phyloP scores from a whole-genome alignment of 2,888 invertebrate species.

The Drosophila macrospina region DNA sequence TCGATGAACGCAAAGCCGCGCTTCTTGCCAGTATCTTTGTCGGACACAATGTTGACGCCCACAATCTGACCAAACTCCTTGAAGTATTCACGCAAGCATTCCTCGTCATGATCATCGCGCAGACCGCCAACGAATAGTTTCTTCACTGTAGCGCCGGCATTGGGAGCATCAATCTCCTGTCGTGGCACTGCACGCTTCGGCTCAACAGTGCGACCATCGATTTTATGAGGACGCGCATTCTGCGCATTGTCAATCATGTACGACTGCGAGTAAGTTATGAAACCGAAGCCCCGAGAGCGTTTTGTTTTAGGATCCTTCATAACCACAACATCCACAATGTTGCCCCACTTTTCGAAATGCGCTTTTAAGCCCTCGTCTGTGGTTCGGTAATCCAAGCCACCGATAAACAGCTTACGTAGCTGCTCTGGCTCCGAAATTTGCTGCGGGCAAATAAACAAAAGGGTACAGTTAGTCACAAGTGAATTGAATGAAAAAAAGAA shows the following conservation, averaged over 20 bases:
- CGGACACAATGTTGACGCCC: slow-evolving; percentile 95
- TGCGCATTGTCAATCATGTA: slow-evolving; percentile 99
- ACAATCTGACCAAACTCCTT: slow-evolving; percentile 92
- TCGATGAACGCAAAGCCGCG: slow-evolving; percentile 98
- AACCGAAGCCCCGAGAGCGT: slow-evolving; percentile 98
- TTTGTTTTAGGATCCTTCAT: slow-evolving; percentile 98
- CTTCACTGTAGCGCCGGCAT: slow-evolving; percentile 96
- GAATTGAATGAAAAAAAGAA: slow-evolving; percentile 37
- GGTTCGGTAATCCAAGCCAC: slow-evolving; percentile 97
- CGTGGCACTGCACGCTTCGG: slow-evolving; percentile 98
- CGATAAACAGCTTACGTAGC: slow-evolving; percentile 96
- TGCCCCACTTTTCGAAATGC: slow-evolving; percentile 98
- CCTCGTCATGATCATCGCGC: slow-evolving; percentile 96
- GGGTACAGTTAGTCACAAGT: slow-evolving; percentile 63
- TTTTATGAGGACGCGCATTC: slow-evolving; percentile 93
- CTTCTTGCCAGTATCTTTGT: slow-evolving; percentile 96
- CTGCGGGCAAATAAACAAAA: slow-evolving; percentile 47
- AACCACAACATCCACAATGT: slow-evolving; percentile 97
- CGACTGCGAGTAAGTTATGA: slow-evolving; percentile 97
- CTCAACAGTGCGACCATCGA: slow-evolving; percentile 97
- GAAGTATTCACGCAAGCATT: slow-evolving; percentile 93
- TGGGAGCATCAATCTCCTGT: slow-evolving; percentile 95
- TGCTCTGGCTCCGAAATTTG: slow-evolving; percentile 88
- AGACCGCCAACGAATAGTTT: slow-evolving; percentile 97
- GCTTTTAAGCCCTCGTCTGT: slow-evolving; percentile 95